Evolutionary conservation across 2,888 invertebrate genomes (phyloP).

Genomic region (Oligia strigilis): DNA sequence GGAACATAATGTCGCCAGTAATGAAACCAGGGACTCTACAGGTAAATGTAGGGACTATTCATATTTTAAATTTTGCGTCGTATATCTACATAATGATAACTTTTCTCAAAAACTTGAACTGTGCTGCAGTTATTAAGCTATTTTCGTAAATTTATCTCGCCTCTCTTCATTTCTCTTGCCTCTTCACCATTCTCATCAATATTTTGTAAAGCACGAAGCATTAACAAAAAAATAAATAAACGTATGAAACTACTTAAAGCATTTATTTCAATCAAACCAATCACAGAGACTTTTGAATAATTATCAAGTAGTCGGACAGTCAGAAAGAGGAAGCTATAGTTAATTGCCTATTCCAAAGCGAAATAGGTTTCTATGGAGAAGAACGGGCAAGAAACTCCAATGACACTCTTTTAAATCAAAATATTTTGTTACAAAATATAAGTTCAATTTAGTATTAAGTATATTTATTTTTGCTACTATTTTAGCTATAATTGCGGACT

Average conservation of each 20-base stretch:
- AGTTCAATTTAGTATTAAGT: background rate
- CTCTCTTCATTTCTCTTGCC: background rate
- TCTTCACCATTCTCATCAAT: background rate
- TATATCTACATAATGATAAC: background rate
- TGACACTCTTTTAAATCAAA: background rate
- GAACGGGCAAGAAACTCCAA: background rate
- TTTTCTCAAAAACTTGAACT: background rate
- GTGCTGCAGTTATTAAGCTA: too few relatives aligned
- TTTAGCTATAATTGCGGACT: conserved; percentile 7
- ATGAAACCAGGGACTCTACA: conserved; percentile 11
- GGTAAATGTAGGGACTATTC: background rate
- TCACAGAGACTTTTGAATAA: background rate
- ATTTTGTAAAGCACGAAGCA: background rate
- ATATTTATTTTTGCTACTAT: background rate
- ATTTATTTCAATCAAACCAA: background rate
- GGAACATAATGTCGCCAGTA: background rate
- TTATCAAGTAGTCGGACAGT: background rate
- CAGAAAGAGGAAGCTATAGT: background rate
- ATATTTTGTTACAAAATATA: background rate
- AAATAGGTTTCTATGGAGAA: background rate
- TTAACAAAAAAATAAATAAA: background rate
- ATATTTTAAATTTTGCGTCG: background rate
- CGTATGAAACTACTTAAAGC: background rate
- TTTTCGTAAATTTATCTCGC: too few relatives aligned
- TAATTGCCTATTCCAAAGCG: background rate